Conservation (phyloP, 2,797 vertebrate genomes). For the Enteromius argenteus region DNA sequence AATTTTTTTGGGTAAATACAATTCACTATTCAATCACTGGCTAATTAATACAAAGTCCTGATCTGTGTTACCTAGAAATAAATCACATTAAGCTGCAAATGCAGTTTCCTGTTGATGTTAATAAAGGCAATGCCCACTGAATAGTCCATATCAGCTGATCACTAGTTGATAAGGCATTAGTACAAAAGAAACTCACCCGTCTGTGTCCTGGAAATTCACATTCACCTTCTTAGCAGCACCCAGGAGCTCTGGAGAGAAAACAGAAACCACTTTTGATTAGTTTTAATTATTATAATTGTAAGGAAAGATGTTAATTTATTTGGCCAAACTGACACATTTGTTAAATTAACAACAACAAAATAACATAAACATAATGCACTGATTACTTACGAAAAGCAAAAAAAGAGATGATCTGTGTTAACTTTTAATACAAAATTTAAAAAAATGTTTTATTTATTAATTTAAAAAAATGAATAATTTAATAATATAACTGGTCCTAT, state of each 20-base stretch:
- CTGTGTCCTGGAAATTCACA: conserved; percentile 97
- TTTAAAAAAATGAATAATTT: not conserved
- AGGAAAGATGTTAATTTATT: not conserved
- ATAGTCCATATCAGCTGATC: not conserved
- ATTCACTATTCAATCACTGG: not conserved
- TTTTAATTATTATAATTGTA: not conserved
- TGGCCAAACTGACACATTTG: not conserved
- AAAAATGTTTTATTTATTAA: not conserved
- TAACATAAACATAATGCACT: not conserved
- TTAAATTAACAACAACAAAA: not conserved
- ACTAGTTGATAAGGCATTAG: no score
- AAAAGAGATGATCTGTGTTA: not conserved
- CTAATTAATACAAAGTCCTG: not conserved
- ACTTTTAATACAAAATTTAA: not conserved
- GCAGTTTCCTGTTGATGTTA: not conserved
- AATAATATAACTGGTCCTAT: not conserved
- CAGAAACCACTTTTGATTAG: not conserved
- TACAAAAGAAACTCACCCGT: conserved; percentile 85
- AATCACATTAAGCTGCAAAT: not conserved
- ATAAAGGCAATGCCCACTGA: not conserved
- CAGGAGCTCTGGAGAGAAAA: conserved; percentile 85
- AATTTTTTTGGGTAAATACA: not conserved
- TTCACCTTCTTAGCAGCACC: conserved; percentile 95
- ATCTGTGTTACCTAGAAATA: not conserved
- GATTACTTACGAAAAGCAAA: not conserved